phyloP scores from a whole-genome alignment of 53 echinoderm and acorn worm species.

The Paelopatides confundens region DNA sequence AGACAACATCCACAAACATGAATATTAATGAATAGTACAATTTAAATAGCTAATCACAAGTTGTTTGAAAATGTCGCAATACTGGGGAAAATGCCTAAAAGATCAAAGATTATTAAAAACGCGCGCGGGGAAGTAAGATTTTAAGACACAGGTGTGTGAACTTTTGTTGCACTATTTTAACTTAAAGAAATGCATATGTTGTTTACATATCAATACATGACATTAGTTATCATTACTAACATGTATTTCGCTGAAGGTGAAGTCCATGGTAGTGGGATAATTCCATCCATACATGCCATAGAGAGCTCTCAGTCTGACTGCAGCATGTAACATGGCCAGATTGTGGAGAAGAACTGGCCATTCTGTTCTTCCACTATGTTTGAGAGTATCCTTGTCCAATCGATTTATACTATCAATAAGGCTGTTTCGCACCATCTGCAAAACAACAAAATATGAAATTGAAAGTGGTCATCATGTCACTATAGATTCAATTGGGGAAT shows the following conservation, averaged over 20 bases:
- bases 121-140: too few species aligned
- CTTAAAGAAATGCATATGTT: too few species aligned
- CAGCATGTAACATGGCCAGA: constrained; percentile 91
- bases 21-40: too few species aligned
- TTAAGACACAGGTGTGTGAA: too few species aligned
- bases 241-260: constrained; percentile 81
- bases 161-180: too few species aligned
- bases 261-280: constrained; percentile 86
- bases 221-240: constrained; percentile 68
- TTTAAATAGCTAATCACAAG: too few species aligned
- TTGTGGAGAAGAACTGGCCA: constrained; percentile 96
- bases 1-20: too few species aligned
- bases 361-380: constrained; percentile 78
- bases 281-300: constrained; percentile 95
- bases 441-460: not conserved
- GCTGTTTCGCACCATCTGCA: constrained; percentile 84
- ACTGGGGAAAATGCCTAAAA: too few species aligned
- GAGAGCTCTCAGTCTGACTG: constrained; percentile 81
- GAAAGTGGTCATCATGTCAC: too few species aligned
- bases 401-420: constrained; percentile 70
- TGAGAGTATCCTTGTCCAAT: constrained; percentile 79
- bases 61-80: too few species aligned
- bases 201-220: not conserved
- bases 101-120: too few species aligned
- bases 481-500: too few species aligned